A percentile compares a stretch with the other conserved stretches of the same genome.
These are phyloP conservation scores for Chironomus tepperi DNA, from an alignment of 1,140 invertebrate genomes.

Conservation along the genomic window DNA sequence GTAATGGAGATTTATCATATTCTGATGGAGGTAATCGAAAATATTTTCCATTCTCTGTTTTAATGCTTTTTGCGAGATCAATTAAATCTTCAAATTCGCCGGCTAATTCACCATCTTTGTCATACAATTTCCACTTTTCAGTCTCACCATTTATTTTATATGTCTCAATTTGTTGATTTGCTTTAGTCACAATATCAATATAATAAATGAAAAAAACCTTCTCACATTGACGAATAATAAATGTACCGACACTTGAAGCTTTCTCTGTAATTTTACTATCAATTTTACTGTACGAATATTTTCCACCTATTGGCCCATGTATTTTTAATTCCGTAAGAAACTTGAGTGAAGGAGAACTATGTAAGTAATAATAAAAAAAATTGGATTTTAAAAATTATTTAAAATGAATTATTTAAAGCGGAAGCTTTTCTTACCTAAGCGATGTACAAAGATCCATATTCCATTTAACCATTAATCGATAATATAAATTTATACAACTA, in stretches of 20 bases:
- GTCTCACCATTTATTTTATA: slow-evolving; percentile 47
- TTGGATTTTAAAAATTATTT: too few relatives aligned
- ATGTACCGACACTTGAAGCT: slow-evolving; percentile 63
- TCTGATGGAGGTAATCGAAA: slow-evolving; percentile 69
- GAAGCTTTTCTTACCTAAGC: slow-evolving; percentile 35
- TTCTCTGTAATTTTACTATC: slow-evolving; percentile 72
- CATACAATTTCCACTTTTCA: slow-evolving; percentile 20
- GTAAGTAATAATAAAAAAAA: too few relatives aligned
- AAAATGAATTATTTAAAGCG: too few relatives aligned
- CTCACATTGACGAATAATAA: slow-evolving; percentile 72
- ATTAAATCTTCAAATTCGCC: slow-evolving; percentile 27
- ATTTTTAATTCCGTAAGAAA: slow-evolving; percentile 65
- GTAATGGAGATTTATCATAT: slow-evolving; percentile 54
- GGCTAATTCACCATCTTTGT: neutral
- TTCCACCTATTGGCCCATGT: slow-evolving; percentile 78
- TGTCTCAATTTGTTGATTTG: slow-evolving; percentile 53
- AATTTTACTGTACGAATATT: slow-evolving; percentile 75
- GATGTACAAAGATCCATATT: slow-evolving; percentile 80
- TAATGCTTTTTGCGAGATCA: slow-evolving; percentile 34
- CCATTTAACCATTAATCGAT: slow-evolving; percentile 78
- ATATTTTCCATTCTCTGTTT: slow-evolving; percentile 30
- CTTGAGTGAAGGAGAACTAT: slow-evolving; percentile 60
- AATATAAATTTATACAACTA: slow-evolving; percentile 77
- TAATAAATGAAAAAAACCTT: slow-evolving; percentile 66
- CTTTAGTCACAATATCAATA: slow-evolving; percentile 68